A percentile compares a stretch with the other conserved stretches of the same genome.
Evolutionary conservation across 2,888 invertebrate genomes (phyloP).

Genomic region (Ischnus inquisitorius): DNA sequence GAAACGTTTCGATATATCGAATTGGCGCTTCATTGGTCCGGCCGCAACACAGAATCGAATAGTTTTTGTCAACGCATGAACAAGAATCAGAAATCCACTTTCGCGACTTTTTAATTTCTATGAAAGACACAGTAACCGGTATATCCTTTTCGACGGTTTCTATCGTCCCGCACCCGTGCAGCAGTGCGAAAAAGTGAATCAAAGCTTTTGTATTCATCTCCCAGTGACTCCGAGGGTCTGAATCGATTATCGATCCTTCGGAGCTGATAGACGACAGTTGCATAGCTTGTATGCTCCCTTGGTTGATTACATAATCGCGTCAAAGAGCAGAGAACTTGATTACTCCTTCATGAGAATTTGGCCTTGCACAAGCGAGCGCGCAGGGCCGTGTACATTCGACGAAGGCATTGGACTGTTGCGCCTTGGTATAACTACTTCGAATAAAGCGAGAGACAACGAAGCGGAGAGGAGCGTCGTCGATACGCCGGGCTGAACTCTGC

Average conservation of each 20-base stretch:
- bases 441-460: constrained; percentile 46
- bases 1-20: too few species aligned
- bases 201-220: too few species aligned
- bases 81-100: too few species aligned
- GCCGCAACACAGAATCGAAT: too few species aligned
- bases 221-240: neutral
- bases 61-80: too few species aligned
- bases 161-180: too few species aligned
- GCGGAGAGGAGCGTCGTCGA: constrained; percentile 20
- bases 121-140: too few species aligned
- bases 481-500: constrained; percentile 60
- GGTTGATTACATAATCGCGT: constrained; percentile 75
- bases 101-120: too few species aligned
- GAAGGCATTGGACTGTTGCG: constrained; percentile 78
- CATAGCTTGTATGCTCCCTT: constrained; percentile 22
- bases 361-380: constrained; percentile 78
- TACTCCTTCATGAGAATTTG: constrained; percentile 70
- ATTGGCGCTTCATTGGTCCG: too few species aligned
- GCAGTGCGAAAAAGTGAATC: too few species aligned
- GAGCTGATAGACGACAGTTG: constrained; percentile 29
- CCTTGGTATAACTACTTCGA: constrained; percentile 51
- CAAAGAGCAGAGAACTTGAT: constrained; percentile 72
- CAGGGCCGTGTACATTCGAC: constrained; percentile 19
- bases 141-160: too few species aligned
- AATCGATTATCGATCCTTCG: constrained; percentile 5